Evolutionary conservation across 2,113 vertebrate genomes (phyloP).

Genomic region (Albula glossodonta): DNA sequence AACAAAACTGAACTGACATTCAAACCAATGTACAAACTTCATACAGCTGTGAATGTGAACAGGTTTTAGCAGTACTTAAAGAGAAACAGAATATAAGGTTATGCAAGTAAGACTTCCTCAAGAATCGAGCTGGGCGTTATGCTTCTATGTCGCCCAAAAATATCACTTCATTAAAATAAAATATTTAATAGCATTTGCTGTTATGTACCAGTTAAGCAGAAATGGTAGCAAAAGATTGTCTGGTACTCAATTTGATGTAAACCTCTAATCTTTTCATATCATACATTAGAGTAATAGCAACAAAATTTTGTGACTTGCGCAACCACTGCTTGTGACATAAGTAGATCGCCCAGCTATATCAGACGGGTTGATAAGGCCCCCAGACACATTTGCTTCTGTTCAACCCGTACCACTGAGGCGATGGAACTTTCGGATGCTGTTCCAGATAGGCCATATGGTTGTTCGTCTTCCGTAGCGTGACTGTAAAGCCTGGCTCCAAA

Average conservation of each 20-base stretch:
- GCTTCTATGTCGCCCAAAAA: too few species aligned
- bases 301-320: not conserved
- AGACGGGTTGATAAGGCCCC: conserved; percentile 11
- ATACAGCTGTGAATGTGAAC: not conserved
- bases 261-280: too few species aligned
- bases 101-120: not conserved
- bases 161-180: not conserved
- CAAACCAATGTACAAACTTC: too few species aligned
- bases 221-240: too few species aligned
- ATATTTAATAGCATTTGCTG: too few species aligned
- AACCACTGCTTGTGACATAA: not conserved
- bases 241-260: too few species aligned
- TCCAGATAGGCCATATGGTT: conserved; percentile 27
- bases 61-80: not conserved
- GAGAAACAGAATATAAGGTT: not conserved
- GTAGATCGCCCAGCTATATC: conserved; percentile 1
- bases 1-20: too few species aligned
- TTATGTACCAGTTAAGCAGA: too few species aligned
- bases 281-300: not conserved
- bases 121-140: too few species aligned
- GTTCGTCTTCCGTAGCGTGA: not conserved
- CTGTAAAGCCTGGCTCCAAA: conserved; percentile 8
- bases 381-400: conserved; percentile 7
- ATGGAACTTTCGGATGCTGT: conserved; percentile 30
- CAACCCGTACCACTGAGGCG: conserved; percentile 18